These are phyloP conservation scores for Otus sunia DNA, from an alignment of 2,113 vertebrate species.

Conservation along the genomic window DNA sequence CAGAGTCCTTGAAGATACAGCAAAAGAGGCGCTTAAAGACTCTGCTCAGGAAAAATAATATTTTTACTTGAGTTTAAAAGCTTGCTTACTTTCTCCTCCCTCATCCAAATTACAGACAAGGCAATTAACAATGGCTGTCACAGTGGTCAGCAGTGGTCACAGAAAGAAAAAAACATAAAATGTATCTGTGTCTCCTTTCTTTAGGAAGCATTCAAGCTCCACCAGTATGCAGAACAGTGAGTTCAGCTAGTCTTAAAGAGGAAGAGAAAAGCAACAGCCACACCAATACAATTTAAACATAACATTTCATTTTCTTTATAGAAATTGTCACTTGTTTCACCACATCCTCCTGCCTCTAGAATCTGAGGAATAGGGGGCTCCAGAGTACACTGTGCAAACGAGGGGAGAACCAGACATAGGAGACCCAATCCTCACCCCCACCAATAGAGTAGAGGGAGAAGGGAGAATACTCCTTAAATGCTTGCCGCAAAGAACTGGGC, in stretches of 20 bases:
- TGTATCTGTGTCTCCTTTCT: not conserved
- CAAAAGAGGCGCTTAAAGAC: not conserved
- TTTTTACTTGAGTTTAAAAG: not conserved
- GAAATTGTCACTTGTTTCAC: not conserved
- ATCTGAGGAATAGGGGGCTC: not conserved
- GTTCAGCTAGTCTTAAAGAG: not conserved
- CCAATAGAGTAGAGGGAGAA: not conserved
- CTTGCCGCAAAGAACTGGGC: not conserved
- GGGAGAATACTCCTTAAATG: not conserved
- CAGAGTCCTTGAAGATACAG: not conserved
- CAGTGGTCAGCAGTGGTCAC: not conserved
- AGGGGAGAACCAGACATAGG: not conserved
- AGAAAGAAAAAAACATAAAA: not conserved
- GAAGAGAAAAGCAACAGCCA: not conserved
- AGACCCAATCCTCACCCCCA: not conserved
- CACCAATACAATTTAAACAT: not conserved
- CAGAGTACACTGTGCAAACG: rapidly evolving
- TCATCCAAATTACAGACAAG: not conserved
- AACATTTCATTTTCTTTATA: not conserved
- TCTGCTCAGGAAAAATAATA: not conserved
- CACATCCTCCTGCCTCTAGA: not conserved
- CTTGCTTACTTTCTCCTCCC: not conserved
- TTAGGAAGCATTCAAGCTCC: not conserved
- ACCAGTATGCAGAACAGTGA: not conserved
- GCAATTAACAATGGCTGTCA: not conserved